Evolutionary conservation across 64 coral and sea anemone species (phyloP), one percentile per base, ranked within the genome.

Genomic region (Montipora cactus): DNA sequence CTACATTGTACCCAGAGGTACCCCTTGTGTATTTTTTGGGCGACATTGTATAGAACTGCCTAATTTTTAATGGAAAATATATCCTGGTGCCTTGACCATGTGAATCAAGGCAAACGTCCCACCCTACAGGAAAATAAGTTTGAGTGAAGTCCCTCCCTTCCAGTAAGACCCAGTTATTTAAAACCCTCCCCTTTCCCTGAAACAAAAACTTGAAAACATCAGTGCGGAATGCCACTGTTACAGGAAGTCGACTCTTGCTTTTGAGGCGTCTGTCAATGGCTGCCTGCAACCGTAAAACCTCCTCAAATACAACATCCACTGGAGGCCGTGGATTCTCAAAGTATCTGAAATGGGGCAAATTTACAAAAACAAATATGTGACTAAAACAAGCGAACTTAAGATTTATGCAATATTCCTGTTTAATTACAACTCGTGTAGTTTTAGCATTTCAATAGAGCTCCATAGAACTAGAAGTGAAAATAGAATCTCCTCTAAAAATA

Each of bases 61-160:
- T 77, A 78, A 89, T 64, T 57, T 89, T 89, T 74, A 89, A 62
- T 25, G 87, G 87, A 18, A 78, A 89, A 44, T 58, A 78, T 11
- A 89, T 74, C 23, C 77, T 89, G 16, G 77, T 89, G 11, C 87
- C 87, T 74, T 89, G 87, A 50, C 74, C 73, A 89, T 64, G 87
- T 7, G 53, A 77, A 57, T 89, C 87, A 78, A 50, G 12, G 11
- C 72, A 79, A 14, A 78, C 50, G 71, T 89, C 87, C 87, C 74
- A 89, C 23, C 53, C 44, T n/a, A 4, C 37, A 2, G 75, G 74
- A 51, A 89, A 89, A 89, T 75, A 89, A 52, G 20, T 89, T 15
- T n/a, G 37, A 28, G n/a, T 47, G 46, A 89, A 89, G 58, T 89
- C 49, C 14, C 23, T 19, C 13, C 23, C 55, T 20, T 78, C 48